Base-by-base conservation (phyloP, 2,113 vertebrate species). In the Calcarius ornatus region DNA sequence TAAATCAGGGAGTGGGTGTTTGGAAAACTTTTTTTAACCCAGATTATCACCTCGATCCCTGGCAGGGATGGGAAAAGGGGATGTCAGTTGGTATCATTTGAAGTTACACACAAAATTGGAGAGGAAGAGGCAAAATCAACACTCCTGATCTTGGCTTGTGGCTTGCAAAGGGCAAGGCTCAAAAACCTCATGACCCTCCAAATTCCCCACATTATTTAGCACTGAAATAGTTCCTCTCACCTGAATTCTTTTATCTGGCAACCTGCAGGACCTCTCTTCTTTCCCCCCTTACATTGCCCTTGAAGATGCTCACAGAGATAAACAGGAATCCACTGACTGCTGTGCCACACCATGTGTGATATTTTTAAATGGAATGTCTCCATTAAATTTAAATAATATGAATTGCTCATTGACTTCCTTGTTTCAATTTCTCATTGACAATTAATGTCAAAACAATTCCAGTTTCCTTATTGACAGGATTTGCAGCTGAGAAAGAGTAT, bases 321-420 rank as follows among this genome's bases (percentile, higher is more conserved):
- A 76, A 84, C 14, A 92, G 50, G 59, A 61, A 80, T 27, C 37
- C 38, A 45, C 8, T 10, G 17, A 45, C 9, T 63, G 37, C 42
- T 38, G 20, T 0, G 2, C 43, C 31, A 51, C 22, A 51, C 45
- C 53, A 50, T 2, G 0, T 11, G 33, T 35, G 63, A 15, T 86
- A 38, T 88, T 94, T 95, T 69, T 47, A 30, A 35, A 83, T 38
- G 4, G 35, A 90, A 75, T 38, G 22, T 47, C 38, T 65, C 87
- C 81, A 96, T 96, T 97, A 94, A 97, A 96, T 82, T 56, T 60
- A 28, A 82, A 77, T 59, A 54, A 51, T 59, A 54, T 72, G 35
- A 90, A 90, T 18, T 86, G 56, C 79, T 86, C n/a, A 15, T 9
- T 88, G 94, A 75, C 69, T 93, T 86, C 35, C 33, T 78, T 75